A percentile compares a stretch with the other conserved stretches of the same genome.
Conservation (phyloP, 2,113 vertebrate genomes). For the Trogon melanurus region DNA sequence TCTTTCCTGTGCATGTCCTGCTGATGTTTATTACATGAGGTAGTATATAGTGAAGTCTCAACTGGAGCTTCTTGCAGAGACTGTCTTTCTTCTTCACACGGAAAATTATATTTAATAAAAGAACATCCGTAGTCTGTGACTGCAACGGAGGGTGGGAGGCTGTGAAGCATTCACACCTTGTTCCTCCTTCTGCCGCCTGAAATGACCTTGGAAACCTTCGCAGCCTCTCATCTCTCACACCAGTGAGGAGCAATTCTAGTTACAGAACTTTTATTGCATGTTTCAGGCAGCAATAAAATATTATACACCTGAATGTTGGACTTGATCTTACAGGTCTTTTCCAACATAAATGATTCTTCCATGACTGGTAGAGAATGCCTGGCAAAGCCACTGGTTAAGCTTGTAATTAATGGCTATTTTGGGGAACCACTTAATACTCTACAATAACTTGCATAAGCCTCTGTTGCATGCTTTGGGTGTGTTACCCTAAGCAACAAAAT, state of each 20-base stretch:
- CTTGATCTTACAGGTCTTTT: neutral
- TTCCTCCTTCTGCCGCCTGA: neutral
- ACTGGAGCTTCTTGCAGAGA: neutral
- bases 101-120: neutral
- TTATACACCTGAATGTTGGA: neutral
- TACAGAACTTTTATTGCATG: neutral
- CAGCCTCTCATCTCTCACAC: accelerated
- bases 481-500: neutral
- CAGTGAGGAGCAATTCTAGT: neutral
- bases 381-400: neutral
- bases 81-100: neutral
- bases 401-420: neutral
- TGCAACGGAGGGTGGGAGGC: accelerated
- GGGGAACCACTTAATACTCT: neutral
- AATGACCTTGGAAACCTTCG: neutral
- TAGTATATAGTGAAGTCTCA: neutral
- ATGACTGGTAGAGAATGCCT: neutral
- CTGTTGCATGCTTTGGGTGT: neutral
- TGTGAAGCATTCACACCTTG: neutral
- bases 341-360: neutral
- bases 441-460: neutral
- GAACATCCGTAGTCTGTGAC: neutral
- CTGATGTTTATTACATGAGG: neutral
- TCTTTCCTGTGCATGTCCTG: neutral
- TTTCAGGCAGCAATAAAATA: neutral